A percentile compares a stretch with the other conserved stretches of the same genome.
phyloP scores from a whole-genome alignment of 30 jellyfish, hydroid and myxozoan species.

The Turritopsis dohrnii region DNA sequence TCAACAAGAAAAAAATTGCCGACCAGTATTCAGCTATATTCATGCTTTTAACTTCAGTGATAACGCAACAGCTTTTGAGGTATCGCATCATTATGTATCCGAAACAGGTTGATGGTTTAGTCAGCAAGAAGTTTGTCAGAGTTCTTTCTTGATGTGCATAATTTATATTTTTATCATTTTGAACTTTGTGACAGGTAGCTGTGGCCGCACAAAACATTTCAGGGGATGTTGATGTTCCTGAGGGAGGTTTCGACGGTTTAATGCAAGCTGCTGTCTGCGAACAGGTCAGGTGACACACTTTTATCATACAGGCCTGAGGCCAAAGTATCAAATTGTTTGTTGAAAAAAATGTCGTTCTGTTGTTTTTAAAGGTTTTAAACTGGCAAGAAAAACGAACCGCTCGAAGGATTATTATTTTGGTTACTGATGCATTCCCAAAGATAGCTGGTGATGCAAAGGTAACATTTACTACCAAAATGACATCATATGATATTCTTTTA shows the following conservation, averaged over 20 bases:
- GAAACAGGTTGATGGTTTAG: neutral
- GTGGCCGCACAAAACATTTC: conserved; percentile 60
- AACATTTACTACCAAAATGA: no score
- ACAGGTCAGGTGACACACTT: conserved; percentile 29
- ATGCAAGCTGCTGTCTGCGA: conserved; percentile 95
- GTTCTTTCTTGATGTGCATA: no score
- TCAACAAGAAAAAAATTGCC: neutral
- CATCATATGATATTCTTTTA: no score
- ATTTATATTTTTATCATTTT: no score
- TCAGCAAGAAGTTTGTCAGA: no score
- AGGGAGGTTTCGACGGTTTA: conserved; percentile 93
- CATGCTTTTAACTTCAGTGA: conserved; percentile 65
- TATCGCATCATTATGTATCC: neutral
- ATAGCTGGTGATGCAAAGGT: conserved; percentile 99
- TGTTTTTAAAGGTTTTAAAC: conserved; percentile 22
- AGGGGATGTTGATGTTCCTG: conserved; percentile 78
- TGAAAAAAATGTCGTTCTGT: no score
- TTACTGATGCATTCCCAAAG: conserved; percentile 83
- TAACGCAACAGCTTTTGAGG: conserved; percentile 69
- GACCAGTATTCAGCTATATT: conserved; percentile 64
- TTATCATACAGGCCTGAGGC: neutral
- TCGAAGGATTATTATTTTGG: conserved; percentile 75
- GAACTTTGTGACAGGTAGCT: neutral
- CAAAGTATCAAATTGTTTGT: neutral
- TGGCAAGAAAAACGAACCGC: conserved; percentile 80